These are phyloP conservation scores for Synanthedon andrenaeformis DNA, from an alignment of 2,888 invertebrate genomes.

Conservation along the genomic window DNA sequence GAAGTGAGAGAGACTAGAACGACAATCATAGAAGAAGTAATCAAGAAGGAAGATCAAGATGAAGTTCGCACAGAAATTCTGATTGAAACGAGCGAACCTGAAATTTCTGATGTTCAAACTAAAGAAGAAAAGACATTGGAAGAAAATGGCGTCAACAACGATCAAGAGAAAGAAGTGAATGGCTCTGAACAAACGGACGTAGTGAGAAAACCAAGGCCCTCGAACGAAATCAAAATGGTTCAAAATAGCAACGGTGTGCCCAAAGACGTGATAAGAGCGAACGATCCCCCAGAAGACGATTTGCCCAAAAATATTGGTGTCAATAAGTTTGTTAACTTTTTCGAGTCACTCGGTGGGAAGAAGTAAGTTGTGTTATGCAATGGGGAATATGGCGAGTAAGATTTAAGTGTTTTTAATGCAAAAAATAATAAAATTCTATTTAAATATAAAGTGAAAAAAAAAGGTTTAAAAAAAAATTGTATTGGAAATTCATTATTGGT, in stretches of 20 bases:
- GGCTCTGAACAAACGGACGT: slow-evolving; percentile 1
- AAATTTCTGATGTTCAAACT: slow-evolving; percentile 7
- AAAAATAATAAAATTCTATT: too few relatives aligned
- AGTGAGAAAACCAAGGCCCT: slow-evolving; percentile 33
- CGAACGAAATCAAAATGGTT: slow-evolving; percentile 60
- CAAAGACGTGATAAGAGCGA: slow-evolving; percentile 56
- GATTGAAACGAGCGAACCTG: slow-evolving; percentile 6
- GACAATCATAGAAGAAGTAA: slow-evolving; percentile 2
- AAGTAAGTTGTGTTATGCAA: slow-evolving; percentile 26
- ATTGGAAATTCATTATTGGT: too few relatives aligned
- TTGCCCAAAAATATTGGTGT: slow-evolving; percentile 62
- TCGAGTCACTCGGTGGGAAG: slow-evolving; percentile 58
- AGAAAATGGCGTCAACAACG: slow-evolving; percentile 16
- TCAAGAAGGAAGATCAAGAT: slow-evolving; percentile 7
- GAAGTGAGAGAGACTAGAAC: not conserved
- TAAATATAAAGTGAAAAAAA: too few relatives aligned
- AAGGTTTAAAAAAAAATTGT: too few relatives aligned
- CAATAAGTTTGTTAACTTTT: slow-evolving; percentile 63
- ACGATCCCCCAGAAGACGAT: slow-evolving; percentile 61
- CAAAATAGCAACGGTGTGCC: slow-evolving; percentile 38
- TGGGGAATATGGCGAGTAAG: too few relatives aligned
- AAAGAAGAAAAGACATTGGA: not conserved
- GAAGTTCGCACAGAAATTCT: slow-evolving; percentile 1
- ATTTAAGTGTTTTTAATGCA: too few relatives aligned
- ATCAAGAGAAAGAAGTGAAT: slow-evolving; percentile 1